Conservation (phyloP, 2,797 vertebrate genomes). For the Pipistrellus pygmaeus region DNA sequence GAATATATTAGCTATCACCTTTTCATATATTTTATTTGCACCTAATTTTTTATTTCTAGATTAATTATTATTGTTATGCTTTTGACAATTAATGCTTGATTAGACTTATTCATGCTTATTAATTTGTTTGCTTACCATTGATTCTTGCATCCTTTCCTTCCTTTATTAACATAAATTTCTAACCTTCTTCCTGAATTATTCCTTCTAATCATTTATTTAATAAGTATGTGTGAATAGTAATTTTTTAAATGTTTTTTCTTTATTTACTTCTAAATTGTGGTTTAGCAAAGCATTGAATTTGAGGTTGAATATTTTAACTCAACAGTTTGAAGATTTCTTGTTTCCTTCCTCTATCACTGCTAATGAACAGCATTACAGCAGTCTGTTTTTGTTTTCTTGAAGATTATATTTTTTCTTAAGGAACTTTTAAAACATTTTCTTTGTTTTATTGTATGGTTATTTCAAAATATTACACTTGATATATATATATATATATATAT, state of each 20-base stretch:
- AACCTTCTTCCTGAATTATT: slow-evolving; percentile 61
- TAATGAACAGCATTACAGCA: neutral
- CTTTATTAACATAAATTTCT: slow-evolving; percentile 70
- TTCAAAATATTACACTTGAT: neutral
- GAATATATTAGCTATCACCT: neutral
- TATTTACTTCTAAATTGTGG: slow-evolving; percentile 31
- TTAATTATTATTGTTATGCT: slow-evolving; percentile 56
- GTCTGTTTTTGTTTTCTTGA: slow-evolving; percentile 20
- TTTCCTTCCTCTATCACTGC: neutral
- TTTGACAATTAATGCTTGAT: slow-evolving; percentile 63
- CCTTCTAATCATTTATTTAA: slow-evolving; percentile 69
- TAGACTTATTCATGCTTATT: slow-evolving; percentile 67
- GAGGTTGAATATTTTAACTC: slow-evolving; percentile 27
- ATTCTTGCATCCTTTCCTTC: slow-evolving; percentile 25
- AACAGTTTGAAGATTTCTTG: neutral
- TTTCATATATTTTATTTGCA: slow-evolving; percentile 66
- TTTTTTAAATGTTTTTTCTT: slow-evolving; percentile 41
- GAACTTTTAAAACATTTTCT: neutral
- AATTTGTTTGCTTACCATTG: slow-evolving; percentile 59
- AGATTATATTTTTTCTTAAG: neutral
- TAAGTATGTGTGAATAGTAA: slow-evolving; percentile 50
- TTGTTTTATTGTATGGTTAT: neutral
- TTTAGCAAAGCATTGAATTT: slow-evolving; percentile 47
- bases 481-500: too few species aligned
- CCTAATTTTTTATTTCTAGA: neutral